A percentile compares a stretch with the other conserved stretches of the same genome.
Conservation (phyloP, 2,888 invertebrate species). For the Horisme vitalbata region DNA sequence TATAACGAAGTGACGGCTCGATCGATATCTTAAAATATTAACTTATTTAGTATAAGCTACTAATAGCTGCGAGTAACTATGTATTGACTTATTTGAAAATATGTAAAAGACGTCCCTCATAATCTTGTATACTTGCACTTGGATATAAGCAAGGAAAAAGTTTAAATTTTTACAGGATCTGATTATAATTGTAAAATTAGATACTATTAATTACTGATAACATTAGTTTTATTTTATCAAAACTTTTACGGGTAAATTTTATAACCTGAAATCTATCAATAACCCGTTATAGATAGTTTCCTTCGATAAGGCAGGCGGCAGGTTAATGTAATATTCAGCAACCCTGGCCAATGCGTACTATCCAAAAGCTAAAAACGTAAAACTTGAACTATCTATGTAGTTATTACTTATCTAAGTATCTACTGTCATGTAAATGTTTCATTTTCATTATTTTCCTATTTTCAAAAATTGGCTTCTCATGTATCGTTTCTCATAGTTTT, state of each 20-base stretch:
- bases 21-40: slow-evolving; percentile 74
- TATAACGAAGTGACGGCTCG: slow-evolving; percentile 70
- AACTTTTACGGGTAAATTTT: slow-evolving; percentile 19
- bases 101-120: slow-evolving; percentile 46
- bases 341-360: slow-evolving; percentile 26
- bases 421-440: slow-evolving; percentile 16
- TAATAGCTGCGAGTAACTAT: slow-evolving; percentile 49
- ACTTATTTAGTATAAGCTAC: slow-evolving; percentile 69
- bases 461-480: slow-evolving; percentile 25
- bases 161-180: slow-evolving; percentile 18
- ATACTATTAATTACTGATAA: slow-evolving; percentile 4
- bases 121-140: slow-evolving; percentile 45
- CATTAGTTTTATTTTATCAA: slow-evolving; percentile 8
- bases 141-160: slow-evolving; percentile 37
- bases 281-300: slow-evolving; percentile 19
- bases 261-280: slow-evolving; percentile 20
- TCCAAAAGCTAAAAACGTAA: slow-evolving; percentile 27
- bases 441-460: slow-evolving; percentile 15
- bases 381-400: slow-evolving; percentile 4
- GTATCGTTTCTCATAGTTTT: slow-evolving; percentile 22
- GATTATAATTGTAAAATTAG: too few relatives aligned
- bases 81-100: slow-evolving; percentile 51
- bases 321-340: slow-evolving; percentile 4
- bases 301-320: slow-evolving; percentile 25
- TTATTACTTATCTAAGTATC: slow-evolving; percentile 7